Conservation (phyloP, 2,888 invertebrate genomes). For the Crocallis elinguaria region DNA sequence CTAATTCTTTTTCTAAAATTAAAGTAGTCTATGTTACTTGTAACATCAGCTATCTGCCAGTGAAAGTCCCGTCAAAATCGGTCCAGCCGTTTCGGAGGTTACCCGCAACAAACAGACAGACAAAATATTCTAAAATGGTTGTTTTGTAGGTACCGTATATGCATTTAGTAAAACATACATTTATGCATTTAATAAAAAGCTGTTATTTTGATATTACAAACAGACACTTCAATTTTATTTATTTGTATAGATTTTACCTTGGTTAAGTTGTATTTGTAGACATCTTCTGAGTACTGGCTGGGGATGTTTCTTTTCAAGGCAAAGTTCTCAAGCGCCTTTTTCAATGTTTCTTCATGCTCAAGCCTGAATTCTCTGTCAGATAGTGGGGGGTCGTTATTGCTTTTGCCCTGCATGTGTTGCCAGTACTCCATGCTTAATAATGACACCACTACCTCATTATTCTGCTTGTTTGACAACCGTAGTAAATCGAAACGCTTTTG, state of each 20-base stretch:
- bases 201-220: too few species aligned
- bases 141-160: too few species aligned
- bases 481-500: constrained; percentile 4
- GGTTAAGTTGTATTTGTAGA: not conserved
- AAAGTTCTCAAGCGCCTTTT: not conserved
- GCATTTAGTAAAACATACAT: too few species aligned
- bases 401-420: constrained; percentile 1
- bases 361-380: not conserved
- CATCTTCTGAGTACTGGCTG: constrained; percentile 5
- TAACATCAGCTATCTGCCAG: too few species aligned
- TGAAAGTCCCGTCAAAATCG: too few species aligned
- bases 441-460: constrained; percentile 14
- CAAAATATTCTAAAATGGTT: too few species aligned
- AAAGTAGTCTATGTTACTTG: too few species aligned
- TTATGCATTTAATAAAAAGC: too few species aligned
- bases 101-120: not conserved
- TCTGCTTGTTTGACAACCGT: constrained; percentile 17
- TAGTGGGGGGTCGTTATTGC: not conserved
- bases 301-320: not conserved
- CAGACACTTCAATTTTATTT: too few species aligned
- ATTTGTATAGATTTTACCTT: too few species aligned
- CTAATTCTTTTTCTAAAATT: too few species aligned
- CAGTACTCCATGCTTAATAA: constrained; percentile 15
- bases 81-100: too few species aligned
- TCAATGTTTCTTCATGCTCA: constrained; percentile 1